Base-by-base conservation (phyloP, 2,797 vertebrate species). In the Onychomys arenicola region DNA sequence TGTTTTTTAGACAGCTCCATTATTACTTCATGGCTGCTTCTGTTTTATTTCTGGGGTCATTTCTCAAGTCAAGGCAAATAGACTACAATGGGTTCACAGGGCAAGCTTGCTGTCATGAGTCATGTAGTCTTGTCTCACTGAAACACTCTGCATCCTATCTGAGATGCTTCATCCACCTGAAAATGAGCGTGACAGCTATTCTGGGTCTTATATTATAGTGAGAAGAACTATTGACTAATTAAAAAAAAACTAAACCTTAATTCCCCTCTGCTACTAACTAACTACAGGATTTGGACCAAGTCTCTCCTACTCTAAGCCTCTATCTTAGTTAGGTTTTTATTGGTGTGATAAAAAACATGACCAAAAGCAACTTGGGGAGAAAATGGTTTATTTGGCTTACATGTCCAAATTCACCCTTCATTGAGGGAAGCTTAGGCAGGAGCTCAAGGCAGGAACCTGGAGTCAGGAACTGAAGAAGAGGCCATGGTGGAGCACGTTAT, bases 11-110 rank as follows among this genome's bases (percentile, higher is more conserved):
- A 90, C 57, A 94, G 57, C 40, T 19, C 89, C 25, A 69, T 71
- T 84, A 83, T 82, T 96, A 40, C 19, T 17, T 25, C 23, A n/a
- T 55, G 8, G 37, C 90, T 75, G 80, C 67, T 90, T 11, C 73
- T 90, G 5, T 84, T 97, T 76, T 96, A 84, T 67, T 94, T 57
- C n/a, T 90, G 93, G 11, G 13, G 61, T 85, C 59, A 84, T 95
- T 96, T 93, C 49, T 65, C 29, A 91, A 40, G n/a, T 82, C 67
- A 75, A 61, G 61, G 17, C 29, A 83, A 94, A 14, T 69, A 92
- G 85, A 75, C 84, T 85, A 76, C 12, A 37, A 1, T 67, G 63
- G 29, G 46, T 52, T 37, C 55, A 85, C 92, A 85, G 61, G 1
- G 14, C 87, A 63, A 59, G 40, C 32, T 92, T 95, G 7, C 34